A percentile compares a stretch with the other conserved stretches of the same genome.
Evolutionary conservation across 2,797 vertebrate species (phyloP).

Genomic region (Hippopotamyrus pictus): DNA sequence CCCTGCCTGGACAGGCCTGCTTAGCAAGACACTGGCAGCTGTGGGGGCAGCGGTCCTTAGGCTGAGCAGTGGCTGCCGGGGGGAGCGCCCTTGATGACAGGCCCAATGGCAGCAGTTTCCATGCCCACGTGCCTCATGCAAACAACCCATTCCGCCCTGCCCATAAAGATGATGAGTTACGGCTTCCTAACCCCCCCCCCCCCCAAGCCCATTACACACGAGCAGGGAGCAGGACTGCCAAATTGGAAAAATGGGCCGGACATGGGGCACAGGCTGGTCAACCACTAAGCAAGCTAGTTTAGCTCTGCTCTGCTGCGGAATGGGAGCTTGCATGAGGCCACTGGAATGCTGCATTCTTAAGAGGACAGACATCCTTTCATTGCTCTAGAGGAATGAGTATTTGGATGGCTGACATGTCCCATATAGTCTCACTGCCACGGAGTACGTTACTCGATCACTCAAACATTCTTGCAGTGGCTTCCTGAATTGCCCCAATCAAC

Average conservation of each 20-base stretch:
- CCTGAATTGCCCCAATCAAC: constrained; percentile 2
- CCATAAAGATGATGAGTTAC: constrained; percentile 66
- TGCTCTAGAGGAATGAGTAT: constrained; percentile 8
- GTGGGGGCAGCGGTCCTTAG: constrained; percentile 51
- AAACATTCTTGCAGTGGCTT: constrained; percentile 6
- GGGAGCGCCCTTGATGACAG: constrained; percentile 65
- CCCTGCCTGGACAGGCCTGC: neutral
- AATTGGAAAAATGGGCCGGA: neutral
- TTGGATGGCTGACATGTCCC: neutral
- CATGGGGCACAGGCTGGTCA: neutral
- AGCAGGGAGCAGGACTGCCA: constrained; percentile 18
- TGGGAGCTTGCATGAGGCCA: constrained; percentile 29
- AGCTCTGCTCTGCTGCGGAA: constrained; percentile 32
- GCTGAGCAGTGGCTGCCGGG: constrained; percentile 55
- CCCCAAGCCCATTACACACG: constrained; percentile 40
- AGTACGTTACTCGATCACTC: neutral
- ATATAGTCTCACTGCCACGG: neutral
- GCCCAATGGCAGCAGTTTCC: constrained; percentile 61
- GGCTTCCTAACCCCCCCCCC: constrained; percentile 61
- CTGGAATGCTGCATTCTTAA: constrained; percentile 36
- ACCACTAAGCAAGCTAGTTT: neutral
- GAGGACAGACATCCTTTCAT: constrained; percentile 24
- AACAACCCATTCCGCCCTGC: constrained; percentile 70
- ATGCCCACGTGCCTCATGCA: constrained; percentile 72
- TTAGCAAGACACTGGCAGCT: neutral